Evolutionary conservation across 2,113 vertebrate species (phyloP), one percentile per base, ranked within the genome.

Genomic region (Electrona antarctica): DNA sequence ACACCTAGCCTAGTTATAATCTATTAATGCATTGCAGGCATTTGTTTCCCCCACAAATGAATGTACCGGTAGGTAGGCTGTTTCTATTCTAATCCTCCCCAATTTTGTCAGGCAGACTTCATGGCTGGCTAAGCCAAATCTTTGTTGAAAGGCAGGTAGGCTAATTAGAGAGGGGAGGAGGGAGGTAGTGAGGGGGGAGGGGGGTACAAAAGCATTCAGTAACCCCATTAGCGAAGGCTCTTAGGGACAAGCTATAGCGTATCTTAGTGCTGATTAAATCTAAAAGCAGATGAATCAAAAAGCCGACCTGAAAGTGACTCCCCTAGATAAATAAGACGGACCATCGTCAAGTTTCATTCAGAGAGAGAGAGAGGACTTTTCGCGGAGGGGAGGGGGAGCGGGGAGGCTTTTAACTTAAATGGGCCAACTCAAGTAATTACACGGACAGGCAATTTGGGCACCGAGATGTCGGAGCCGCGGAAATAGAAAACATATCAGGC

Each of bases 201-300:
- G 94, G 86, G 91, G 94, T 92, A 94, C 93, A 95, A 94, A 94
- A 95, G 92, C 94, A 95, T 96, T 96, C 94, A 95, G 93, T 95
- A 95, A 98, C 94, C 95, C 96, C 96, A 97, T 97, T 97, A 97
- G 96, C 91, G 92, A 93, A 95, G 96, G 94, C 95, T 96, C 95
- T 96, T 94, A 95, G 95, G 94, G 95, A 96, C 94, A 96, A 96
- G 95, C 95, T 96, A 94, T 85, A 78, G 77, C 72, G 54, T 95
- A 96, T 95, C 94, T 95, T 94, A 94, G 94, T 94, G 94, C 95
- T 96, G 96, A 98, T 98, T 97, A 96, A 94, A 97, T 98, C 96
- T 97, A 94, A 95, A 87, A 94, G 94, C 90, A 95, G 94, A 95
- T 95, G 95, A 96, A 97, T 96, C 94, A 94, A 93, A 93, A 91